Base-by-base conservation (phyloP, 2,797 vertebrate genomes). In the Macroramphosus scolopax region DNA sequence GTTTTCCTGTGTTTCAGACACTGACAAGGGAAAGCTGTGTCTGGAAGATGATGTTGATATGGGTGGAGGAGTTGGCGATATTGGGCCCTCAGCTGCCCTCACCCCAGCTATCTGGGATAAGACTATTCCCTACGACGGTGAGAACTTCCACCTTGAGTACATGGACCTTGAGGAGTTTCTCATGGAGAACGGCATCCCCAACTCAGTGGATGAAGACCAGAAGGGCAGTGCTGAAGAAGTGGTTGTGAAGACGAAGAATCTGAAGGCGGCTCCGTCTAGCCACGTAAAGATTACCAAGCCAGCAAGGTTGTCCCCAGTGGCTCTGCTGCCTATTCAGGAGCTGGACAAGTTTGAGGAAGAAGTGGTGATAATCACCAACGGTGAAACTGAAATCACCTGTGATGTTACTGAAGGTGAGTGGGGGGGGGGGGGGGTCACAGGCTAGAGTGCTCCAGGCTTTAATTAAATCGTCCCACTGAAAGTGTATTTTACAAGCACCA, bases 31-130 rank as follows among this genome's bases (percentile, higher is more conserved):
- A 6, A 91, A 90, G 73, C 66, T 89, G 40, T 49, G 32, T 17
- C 45, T 82, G 15, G 82, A 59, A 34, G 81, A 82, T n/a, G 25
- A 50, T 37, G 69, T 50, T 2, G 79, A 87, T 29, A 48, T 76
- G 5, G 43, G 34, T 0, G 78, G 55, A 6, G 77, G 69, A 24
- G 73, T 66, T 0, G 73, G 81, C 1, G 88, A 65, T 26, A 75
- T 83, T 72, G 93, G 93, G 3, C 93, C 94, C 6, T 95, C 94
- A 0, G 96, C 96, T 38, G 92, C 95, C 62, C 87, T 98, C 71
- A 97, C 96, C 60, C 96, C 96, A 0, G 93, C 95, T n/a, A 98
- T 98, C 61, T 98, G 96, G 96, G 94, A 98, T 29, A 98, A 97
- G 87, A 98, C 94, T 47, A 98, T 98, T 81, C 96, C 96, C 1